Evolutionary conservation across 2,113 vertebrate genomes (phyloP).

Genomic region (Zingel zingel): DNA sequence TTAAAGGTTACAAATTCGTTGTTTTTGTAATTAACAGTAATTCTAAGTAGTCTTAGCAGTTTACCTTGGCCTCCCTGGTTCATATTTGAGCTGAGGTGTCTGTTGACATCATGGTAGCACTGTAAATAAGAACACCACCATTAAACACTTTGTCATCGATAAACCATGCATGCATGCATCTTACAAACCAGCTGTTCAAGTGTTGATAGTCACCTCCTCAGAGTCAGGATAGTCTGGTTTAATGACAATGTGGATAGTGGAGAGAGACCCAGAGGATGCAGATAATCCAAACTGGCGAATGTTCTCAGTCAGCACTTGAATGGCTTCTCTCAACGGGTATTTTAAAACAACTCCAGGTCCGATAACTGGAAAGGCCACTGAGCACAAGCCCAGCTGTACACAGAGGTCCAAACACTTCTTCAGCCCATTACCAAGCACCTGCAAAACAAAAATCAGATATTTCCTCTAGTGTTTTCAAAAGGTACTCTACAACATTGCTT

Average conservation of each 20-base stretch:
- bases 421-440: constrained; percentile 70
- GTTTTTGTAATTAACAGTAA: background rate
- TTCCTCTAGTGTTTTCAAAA: background rate
- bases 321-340: constrained; percentile 46
- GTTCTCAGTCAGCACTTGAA: constrained; percentile 61
- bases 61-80: constrained; percentile 62
- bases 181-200: background rate
- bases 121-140: constrained; percentile 30
- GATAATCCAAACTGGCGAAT: constrained; percentile 61
- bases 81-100: constrained; percentile 51
- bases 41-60: background rate
- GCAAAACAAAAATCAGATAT: constrained; percentile 1
- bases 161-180: background rate
- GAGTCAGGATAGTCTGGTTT: constrained; percentile 58
- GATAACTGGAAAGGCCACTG: constrained; percentile 75
- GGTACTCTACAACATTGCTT: background rate
- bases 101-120: constrained; percentile 56
- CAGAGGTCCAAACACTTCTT: constrained; percentile 65
- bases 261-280: constrained; percentile 36
- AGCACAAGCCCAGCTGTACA: constrained; percentile 47
- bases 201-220: constrained; percentile 55
- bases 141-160: background rate
- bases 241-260: constrained; percentile 69
- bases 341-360: constrained; percentile 69
- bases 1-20: background rate